phyloP scores from a whole-genome alignment of 2,113 vertebrate genomes.

The Myxocyprinus asiaticus region DNA sequence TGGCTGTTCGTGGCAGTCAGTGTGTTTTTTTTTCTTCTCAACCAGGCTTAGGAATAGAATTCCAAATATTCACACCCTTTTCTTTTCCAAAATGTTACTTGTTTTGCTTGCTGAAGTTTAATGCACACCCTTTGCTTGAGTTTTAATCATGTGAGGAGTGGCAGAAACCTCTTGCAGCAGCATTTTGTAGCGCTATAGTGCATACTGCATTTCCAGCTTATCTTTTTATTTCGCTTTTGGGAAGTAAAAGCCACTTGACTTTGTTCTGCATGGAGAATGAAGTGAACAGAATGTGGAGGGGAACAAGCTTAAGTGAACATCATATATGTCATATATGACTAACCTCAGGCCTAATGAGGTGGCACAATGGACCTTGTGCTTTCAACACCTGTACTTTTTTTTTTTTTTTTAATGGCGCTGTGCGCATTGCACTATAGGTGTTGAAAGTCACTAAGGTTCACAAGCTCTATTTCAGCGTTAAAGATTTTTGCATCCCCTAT shows the following conservation, averaged over 20 bases:
- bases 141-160: constrained; percentile 31
- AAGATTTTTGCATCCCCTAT: constrained; percentile 57
- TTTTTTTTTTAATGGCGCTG: constrained; percentile 70
- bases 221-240: constrained; percentile 36
- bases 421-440: constrained; percentile 80
- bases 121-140: constrained; percentile 16
- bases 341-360: constrained; percentile 64
- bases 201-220: constrained; percentile 38
- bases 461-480: constrained; percentile 66
- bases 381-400: constrained; percentile 69
- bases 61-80: constrained; percentile 41
- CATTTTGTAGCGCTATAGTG: constrained; percentile 58
- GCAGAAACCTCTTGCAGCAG: constrained; percentile 53
- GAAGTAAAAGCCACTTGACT: constrained; percentile 60
- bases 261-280: constrained; percentile 71
- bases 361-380: constrained; percentile 63
- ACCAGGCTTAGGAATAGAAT: constrained; percentile 39
- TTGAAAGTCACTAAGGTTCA: constrained; percentile 59
- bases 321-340: constrained; percentile 52
- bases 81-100: constrained; percentile 52
- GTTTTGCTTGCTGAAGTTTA: constrained; percentile 40
- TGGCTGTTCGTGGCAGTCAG: constrained; percentile 67
- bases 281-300: constrained; percentile 56
- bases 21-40: constrained; percentile 54
- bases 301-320: constrained; percentile 61